These are phyloP conservation scores for Drosophila saltans DNA, from an alignment of 1,140 invertebrate species.

Conservation along the genomic window DNA sequence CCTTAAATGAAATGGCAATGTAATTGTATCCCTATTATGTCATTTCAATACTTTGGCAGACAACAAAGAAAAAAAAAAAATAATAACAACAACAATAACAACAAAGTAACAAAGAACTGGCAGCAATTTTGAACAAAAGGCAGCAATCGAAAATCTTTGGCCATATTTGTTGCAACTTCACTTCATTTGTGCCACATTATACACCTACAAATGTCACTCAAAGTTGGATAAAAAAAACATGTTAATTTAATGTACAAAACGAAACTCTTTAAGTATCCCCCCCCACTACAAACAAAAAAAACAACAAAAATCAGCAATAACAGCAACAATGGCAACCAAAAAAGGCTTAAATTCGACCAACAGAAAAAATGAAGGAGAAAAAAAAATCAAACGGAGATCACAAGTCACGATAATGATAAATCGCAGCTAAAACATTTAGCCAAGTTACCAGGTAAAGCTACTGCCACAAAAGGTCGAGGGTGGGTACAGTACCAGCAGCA, in stretches of 20 bases:
- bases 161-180: constrained; percentile 81
- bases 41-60: background rate
- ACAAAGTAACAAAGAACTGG: background rate
- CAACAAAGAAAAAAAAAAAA: background rate
- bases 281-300: background rate
- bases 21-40: background rate
- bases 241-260: constrained; percentile 76
- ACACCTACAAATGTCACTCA: constrained; percentile 82
- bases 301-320: constrained; percentile 38
- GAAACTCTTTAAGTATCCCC: constrained; percentile 41
- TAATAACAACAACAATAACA: constrained; percentile 4
- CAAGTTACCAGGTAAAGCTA: constrained; percentile 48
- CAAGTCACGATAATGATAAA: constrained; percentile 83
- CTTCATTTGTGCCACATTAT: constrained; percentile 81
- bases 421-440: constrained; percentile 80
- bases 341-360: constrained; percentile 50
- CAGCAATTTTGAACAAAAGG: constrained; percentile 28
- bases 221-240: constrained; percentile 66
- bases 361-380: constrained; percentile 35
- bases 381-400: constrained; percentile 74
- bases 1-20: too few species aligned
- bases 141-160: constrained; percentile 43
- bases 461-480: constrained; percentile 82
- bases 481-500: constrained; percentile 59
- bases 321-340: constrained; percentile 48